Evolutionary conservation across 2,797 vertebrate genomes (phyloP).

Genomic region (Oryzias dopingdopingensis): DNA sequence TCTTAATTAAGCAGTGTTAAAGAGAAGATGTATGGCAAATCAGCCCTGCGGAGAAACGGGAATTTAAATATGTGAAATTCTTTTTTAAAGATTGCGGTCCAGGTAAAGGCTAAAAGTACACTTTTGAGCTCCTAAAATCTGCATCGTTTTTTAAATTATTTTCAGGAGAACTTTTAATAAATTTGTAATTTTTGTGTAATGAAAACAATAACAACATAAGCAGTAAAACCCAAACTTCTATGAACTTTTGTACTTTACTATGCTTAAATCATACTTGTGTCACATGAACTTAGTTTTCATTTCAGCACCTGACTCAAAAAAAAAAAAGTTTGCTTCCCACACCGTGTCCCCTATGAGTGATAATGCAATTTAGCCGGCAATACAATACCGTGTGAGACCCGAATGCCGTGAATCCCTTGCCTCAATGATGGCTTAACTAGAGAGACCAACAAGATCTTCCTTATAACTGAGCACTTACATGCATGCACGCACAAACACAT

Average conservation of each 20-base stretch:
- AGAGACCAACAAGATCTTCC: slow-evolving; percentile 43
- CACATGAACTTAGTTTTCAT: slow-evolving; percentile 30
- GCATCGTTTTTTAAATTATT: no score
- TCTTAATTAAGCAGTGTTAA: slow-evolving; percentile 50
- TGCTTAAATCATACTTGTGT: slow-evolving; percentile 18
- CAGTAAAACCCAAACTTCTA: not conserved
- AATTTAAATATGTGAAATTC: slow-evolving; percentile 1
- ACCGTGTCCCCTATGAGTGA: slow-evolving; percentile 58
- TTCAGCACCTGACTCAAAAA: slow-evolving; percentile 30
- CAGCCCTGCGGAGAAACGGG: slow-evolving; percentile 27
- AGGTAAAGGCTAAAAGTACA: no score
- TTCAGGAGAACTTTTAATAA: no score
- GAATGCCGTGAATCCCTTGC: slow-evolving; percentile 32
- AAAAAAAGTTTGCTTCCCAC: slow-evolving; percentile 58
- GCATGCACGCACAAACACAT: not conserved
- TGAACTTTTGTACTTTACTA: not conserved
- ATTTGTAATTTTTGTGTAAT: no score
- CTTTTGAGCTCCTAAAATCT: no score
- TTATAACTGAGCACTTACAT: slow-evolving; percentile 8
- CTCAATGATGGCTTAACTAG: slow-evolving; percentile 34
- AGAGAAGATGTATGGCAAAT: slow-evolving; percentile 20
- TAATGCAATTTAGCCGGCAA: slow-evolving; percentile 69
- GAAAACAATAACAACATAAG: not conserved
- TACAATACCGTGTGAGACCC: slow-evolving; percentile 58
- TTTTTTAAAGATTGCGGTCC: not conserved